Base-by-base conservation (phyloP, 2,888 invertebrate genomes). In the Stenurella melanura region DNA sequence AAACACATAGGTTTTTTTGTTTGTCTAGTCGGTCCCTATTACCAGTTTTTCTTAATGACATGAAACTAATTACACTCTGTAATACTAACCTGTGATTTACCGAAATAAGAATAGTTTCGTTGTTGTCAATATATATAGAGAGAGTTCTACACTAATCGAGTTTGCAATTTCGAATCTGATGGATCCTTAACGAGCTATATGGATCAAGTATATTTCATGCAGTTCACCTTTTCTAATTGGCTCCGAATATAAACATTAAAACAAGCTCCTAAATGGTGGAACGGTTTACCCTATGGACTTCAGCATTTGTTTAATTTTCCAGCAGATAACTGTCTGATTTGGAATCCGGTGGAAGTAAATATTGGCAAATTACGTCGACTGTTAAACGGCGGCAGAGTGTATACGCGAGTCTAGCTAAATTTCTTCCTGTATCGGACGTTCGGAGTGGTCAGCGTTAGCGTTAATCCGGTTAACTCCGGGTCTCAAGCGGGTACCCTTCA, bases 401-500 rank as follows among this genome's bases (percentile, higher is more conserved):
- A 42, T 18, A n/a, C n/a, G 67, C n/a, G 67, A 18, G n/a, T 15
- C 18, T 67, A 19, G 60, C 60, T 12, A 70, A 74, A 74, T 61
- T 69, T 69, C 69, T 70, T 61, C 63, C 50, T 54, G 57, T 61
- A 26, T 63, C 19, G 61, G 56, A 67, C 60, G 61, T 61, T 42
- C 69, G 50, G 42, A 70, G 66, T 63, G 74, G 74, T 74, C 74
- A 69, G 74, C 61, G 54, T 73, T 38, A 61, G 57, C 17, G 67
- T 73, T 81, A 80, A 81, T 76, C 63, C n/a, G 58, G 75, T 81
- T 79, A 81, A 19, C 38, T 54, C 17, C 18, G 38, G 73, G 80
- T 81, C 81, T 80, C 81, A 69, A 67, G 81, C 72, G 81, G 64
- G 57, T 68, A 73, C 78, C 76, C 81, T 79, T 81, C 81, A 80